Evolutionary conservation across 2,113 vertebrate genomes (phyloP), one percentile per base, ranked within the genome.

Genomic region (human (Homo sapiens)): DNA sequence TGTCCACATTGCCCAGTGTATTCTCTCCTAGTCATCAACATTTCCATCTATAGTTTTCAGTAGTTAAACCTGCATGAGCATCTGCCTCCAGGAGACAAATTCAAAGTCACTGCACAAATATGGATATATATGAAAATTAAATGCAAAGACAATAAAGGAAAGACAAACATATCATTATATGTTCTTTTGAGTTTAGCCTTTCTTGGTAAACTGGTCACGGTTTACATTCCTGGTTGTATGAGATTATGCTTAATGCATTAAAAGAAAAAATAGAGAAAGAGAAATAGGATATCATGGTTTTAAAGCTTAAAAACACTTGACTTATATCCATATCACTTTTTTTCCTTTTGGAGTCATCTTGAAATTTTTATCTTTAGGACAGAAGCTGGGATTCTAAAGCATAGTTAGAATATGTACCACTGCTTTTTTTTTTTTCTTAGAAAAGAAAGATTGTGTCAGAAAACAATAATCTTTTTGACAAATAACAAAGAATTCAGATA

Each of bases 111-210:
- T 92, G 52, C 57, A 81, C n/a, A 92, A 59, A 93, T 6, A 83
- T 13, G 18, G 32, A 75, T 91, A 81, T 90, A 72, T 90, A 61
- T 93, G 82, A 85, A 96, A 95, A 95, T 92, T 91, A 95, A 95
- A 97, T 95, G 45, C 45, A 82, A 97, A 96, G 81, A 70, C 78
- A 95, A 76, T 78, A 96, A 92, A 91, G 35, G 43, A 91, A 95
- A 97, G n/a, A 80, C 8, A 96, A 81, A 88, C 76, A 89, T 52
- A 86, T 91, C 59, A 68, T 93, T 89, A 32, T 95, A 88, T 40
- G 5, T 84, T 80, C 32, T 95, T 94, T 93, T 83, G 38, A 96
- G 92, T 94, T 90, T 35, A 73, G 23, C 4, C 12, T 80, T 87
- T 30, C 61, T 94, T 18, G 85, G 64, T 90, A 97, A 97, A 94